Evolutionary conservation across 2,888 invertebrate genomes (phyloP), one percentile per base, ranked within the genome.

Genomic region (Callosobruchus maculatus): DNA sequence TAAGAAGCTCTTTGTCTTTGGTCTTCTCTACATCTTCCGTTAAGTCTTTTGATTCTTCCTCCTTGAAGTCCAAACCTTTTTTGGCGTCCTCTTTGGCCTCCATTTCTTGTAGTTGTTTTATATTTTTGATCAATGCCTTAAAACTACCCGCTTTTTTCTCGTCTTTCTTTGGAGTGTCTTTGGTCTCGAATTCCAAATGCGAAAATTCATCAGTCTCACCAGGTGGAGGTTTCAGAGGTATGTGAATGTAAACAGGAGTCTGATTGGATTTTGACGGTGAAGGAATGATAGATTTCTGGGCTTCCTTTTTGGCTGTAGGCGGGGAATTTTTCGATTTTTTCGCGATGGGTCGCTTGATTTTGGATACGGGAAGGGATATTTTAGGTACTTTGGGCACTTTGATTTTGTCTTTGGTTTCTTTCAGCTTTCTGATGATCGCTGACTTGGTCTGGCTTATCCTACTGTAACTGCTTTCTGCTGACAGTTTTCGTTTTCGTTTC

Each of bases 141-240:
- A 76, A 77, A 66, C 72, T 75, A n/a, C 70, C 68, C n/a, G 73
- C 71, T 76, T 73, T 76, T 70, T 73, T 78, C 9, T 21, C 20
- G 20, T 69, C 67, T 71, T 69, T 22, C 20, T 75, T 21, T 69
- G 74, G 73, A n/a, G 67, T 49, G 26, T 66, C 71, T 21, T 80
- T 80, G 22, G 82, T 82, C 72, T 83, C 84, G 77, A 83, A 84
- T 80, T 85, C 85, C 21, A 85, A 77, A 77, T 86, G 79, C 0
- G 86, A 86, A 78, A 85, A 86, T 79, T 87, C 85, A 73, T 87
- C 87, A 0, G 83, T 83, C 82, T 86, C 78, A 9, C 86, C 87
- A 3, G 84, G 81, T 7, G 86, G 85, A 72, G 86, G 85, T 81
- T 86, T 87, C 18, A 87, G 77, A 2, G 87, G 87, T 79, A 87